Evolutionary conservation across 2,888 invertebrate species (phyloP), one percentile per base, ranked within the genome.

Genomic region (Choristoneura rosaceana): DNA sequence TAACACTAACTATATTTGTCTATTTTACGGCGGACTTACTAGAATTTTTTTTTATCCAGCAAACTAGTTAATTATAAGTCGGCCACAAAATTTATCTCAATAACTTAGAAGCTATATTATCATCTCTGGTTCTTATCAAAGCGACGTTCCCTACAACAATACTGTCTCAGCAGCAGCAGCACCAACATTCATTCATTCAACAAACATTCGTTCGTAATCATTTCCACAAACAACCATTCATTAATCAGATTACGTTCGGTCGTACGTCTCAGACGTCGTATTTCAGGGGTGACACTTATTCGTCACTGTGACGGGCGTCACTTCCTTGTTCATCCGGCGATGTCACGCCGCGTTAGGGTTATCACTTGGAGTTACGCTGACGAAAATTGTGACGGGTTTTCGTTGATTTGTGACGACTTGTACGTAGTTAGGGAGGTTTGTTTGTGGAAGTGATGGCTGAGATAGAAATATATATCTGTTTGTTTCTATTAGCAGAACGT

Each of bases 271-370:
- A 4, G 78, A 77, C 80, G 78, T 75, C 79, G 79, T 78, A 76
- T 71, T 78, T 78, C 80, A 77, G 75, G 75, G 76, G 76, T 80
- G 80, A 80, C 81, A 76, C 64, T 75, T 67, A 80, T 80, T 71
- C 78, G 77, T 81, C 81, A 79, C 74, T 58, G 74, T 76, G 82
- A 81, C 78, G 75, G 73, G 1, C 25, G 70, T 65, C 64, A 33
- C 59, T 60, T 55, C 52, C 61, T 43, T 59, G 50, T 33, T 70
- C 70, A 66, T 70, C 61, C 62, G 25, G 25, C 25, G 58, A 55
- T 47, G 71, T 73, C 71, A 73, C 71, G 71, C 50, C 43, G 68
- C 10, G 50, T 60, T 61, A 73, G 71, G 71, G 71, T 25, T 68
- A 68, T 34, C 61, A 66, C 66, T 10, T 10, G 38, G 33, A 47